Conservation (phyloP, 2,113 vertebrate genomes). For the Halichoeres trimaculatus region DNA sequence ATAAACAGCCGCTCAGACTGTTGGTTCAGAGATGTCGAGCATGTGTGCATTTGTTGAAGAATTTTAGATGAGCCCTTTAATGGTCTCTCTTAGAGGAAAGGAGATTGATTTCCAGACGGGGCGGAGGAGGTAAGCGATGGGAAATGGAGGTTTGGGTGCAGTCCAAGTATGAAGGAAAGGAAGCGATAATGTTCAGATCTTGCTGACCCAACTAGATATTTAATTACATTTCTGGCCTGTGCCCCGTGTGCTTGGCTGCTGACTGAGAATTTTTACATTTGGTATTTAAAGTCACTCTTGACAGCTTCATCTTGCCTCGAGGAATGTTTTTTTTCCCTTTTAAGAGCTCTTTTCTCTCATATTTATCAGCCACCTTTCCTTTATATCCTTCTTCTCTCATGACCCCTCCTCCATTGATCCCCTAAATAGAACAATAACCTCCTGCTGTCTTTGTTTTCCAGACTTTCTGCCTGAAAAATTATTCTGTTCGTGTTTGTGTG, state of each 20-base stretch:
- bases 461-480: conserved; percentile 11
- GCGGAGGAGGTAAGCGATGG: conserved; percentile 21
- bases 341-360: conserved; percentile 17
- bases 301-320: conserved; percentile 13
- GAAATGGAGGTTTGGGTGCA: conserved; percentile 37
- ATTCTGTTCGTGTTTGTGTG: conserved; percentile 6
- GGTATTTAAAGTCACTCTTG: conserved; percentile 34
- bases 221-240: conserved; percentile 70
- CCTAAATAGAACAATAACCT: conserved; percentile 23
- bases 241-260: conserved; percentile 57
- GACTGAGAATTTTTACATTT: conserved; percentile 59
- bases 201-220: conserved; percentile 73
- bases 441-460: conserved; percentile 8
- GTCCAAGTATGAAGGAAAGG: conserved; percentile 40
- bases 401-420: not conserved
- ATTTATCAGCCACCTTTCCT: not conserved
- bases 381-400: not conserved
- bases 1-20: conserved; percentile 48
- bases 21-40: conserved; percentile 8
- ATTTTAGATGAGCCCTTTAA: conserved; percentile 61
- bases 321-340: not conserved
- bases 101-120: conserved; percentile 70
- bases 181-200: conserved; percentile 53
- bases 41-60: conserved; percentile 40
- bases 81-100: conserved; percentile 33